Conservation (phyloP, 2,797 vertebrate genomes). For the Nannoperca australis region DNA sequence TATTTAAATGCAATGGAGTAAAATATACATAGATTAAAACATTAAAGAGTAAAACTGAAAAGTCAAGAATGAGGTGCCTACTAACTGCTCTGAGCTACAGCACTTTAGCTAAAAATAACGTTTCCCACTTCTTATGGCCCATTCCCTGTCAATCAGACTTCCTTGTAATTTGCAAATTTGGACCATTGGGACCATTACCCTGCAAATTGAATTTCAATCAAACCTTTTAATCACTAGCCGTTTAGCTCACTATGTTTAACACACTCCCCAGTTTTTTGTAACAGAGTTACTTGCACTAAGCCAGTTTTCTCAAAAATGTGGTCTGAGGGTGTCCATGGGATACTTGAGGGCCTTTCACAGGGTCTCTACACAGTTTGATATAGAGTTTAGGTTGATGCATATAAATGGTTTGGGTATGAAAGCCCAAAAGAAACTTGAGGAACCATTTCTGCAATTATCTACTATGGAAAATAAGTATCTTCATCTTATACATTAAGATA, state of each 20-base stretch:
- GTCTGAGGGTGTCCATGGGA: background rate
- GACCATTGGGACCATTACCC: constrained; percentile 60
- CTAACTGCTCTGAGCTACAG: constrained; percentile 31
- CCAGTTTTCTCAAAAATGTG: background rate
- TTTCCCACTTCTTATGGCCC: constrained; percentile 40
- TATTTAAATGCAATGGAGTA: background rate
- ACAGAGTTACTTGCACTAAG: background rate
- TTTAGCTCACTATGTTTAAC: constrained; percentile 45
- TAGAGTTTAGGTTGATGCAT: background rate
- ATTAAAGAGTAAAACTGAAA: background rate
- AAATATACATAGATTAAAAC: constrained; percentile 31
- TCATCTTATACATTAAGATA: no score
- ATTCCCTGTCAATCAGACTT: constrained; percentile 59
- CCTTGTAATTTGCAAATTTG: constrained; percentile 62
- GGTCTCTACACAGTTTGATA: background rate
- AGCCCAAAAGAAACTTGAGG: background rate
- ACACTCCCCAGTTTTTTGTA: constrained; percentile 25
- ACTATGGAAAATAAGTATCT: background rate
- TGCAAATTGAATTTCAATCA: constrained; percentile 64
- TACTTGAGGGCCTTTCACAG: background rate
- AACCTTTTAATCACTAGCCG: constrained; percentile 45
- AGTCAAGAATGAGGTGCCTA: constrained; percentile 15
- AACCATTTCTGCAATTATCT: background rate
- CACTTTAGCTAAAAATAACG: constrained; percentile 43
- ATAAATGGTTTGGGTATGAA: background rate